Evolutionary conservation across 2,888 invertebrate genomes (phyloP), one percentile per base, ranked within the genome.

Genomic region (Cryptus viduatorius): DNA sequence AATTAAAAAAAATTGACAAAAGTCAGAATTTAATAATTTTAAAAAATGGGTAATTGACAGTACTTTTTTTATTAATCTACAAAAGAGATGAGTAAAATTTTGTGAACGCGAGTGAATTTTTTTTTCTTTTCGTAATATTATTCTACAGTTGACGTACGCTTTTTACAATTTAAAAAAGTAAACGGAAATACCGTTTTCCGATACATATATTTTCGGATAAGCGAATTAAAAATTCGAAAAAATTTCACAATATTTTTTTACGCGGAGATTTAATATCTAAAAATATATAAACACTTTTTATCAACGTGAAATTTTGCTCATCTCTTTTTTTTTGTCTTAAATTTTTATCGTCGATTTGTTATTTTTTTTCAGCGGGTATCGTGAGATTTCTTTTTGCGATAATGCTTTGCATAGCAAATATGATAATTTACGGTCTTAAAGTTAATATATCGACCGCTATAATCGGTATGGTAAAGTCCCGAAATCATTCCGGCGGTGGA

Each of bases 401-500:
- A 77, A 93, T 93, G 93, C 88, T 93, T 31, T 93, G 92, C 90
- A 89, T 93, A 46, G 93, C 93, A 65, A 93, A 93, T 85, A 92
- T 93, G 93, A 93, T 93, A 73, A 92, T 93, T 82, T 93, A 93
- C 69, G 93, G 93, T 0, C 79, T 91, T 31, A 93, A 93, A 79
- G 91, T 93, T 3, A 93, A 93, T 79, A 91, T 93, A 10, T 87
- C 92, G 3, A 91, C 90, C 12, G 87, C 93, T 0, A 91, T 93
- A 31, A 91, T 93, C 48, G 93, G 93, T 2, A 93, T 93, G 93
- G 90, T 92, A 0, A 93, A 92, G 37, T 72, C 86, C 7, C 86
- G 4, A 1, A 83, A 76, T 3, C n/a, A 67, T 1, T 19, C 19
- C 5, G 8, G 3, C 5, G 84, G 86, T 19, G 71, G 4, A 24